Evolutionary conservation across 1,140 invertebrate species (phyloP).

Genomic region (Tribolium castaneum): DNA sequence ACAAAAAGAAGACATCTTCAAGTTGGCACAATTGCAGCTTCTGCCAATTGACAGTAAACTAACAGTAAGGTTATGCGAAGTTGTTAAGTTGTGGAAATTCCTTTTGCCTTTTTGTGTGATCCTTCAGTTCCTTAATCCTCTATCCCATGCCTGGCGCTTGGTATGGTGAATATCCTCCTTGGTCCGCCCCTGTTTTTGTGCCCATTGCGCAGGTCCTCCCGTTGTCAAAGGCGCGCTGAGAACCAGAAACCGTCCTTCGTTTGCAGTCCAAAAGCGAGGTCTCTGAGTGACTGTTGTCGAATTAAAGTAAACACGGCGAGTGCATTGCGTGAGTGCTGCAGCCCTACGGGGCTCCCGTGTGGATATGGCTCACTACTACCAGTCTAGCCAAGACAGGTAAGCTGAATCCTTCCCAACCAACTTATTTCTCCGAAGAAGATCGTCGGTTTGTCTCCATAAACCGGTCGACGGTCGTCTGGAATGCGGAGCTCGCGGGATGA

Average conservation of each 20-base stretch:
- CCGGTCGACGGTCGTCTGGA: constrained; percentile 6
- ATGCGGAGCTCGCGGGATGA: constrained; percentile 37
- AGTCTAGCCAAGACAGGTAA: constrained; percentile 46
- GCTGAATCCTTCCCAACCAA: constrained; percentile 4
- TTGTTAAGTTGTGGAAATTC: too few species aligned
- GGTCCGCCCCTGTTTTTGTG: not conserved
- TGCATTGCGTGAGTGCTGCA: constrained; percentile 39
- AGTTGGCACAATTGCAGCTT: too few species aligned
- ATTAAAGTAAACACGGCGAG: constrained; percentile 35
- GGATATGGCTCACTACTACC: constrained; percentile 48
- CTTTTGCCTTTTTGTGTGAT: too few species aligned
- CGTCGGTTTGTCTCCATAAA: constrained; percentile 11
- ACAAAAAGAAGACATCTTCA: too few species aligned
- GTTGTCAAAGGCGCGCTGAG: not conserved
- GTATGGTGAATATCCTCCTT: not conserved
- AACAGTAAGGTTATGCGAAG: too few species aligned
- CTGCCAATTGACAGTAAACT: too few species aligned
- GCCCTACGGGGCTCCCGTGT: constrained; percentile 42
- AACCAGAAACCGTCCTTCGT: constrained; percentile 9
- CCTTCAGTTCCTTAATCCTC: too few species aligned
- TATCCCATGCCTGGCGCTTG: too few species aligned
- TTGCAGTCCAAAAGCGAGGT: constrained; percentile 8
- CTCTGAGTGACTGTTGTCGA: not conserved
- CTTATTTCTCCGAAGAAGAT: not conserved
- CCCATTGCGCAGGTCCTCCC: not conserved